phyloP scores from a whole-genome alignment of 2,113 vertebrate species.

The Sinocyclocheilus rhinocerous region DNA sequence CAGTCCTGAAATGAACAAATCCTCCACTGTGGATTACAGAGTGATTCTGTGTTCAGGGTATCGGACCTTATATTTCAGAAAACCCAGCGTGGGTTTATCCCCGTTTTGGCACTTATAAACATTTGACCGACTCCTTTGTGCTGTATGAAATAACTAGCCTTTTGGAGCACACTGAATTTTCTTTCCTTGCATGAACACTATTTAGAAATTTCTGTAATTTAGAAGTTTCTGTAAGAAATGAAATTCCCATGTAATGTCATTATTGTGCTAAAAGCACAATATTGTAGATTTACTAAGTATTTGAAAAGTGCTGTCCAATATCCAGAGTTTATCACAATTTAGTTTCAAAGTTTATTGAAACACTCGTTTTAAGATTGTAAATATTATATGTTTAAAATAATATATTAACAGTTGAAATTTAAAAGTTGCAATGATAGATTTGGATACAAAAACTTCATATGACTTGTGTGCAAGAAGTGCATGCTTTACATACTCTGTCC shows the following conservation, averaged over 20 bases:
- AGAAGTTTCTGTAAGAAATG: conserved; percentile 68
- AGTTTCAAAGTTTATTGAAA: conserved; percentile 76
- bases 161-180: conserved; percentile 68
- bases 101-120: conserved; percentile 55
- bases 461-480: conserved; percentile 56
- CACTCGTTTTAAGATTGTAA: conserved; percentile 90
- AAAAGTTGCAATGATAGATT: conserved; percentile 74
- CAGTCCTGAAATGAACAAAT: conserved; percentile 88
- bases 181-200: conserved; percentile 75
- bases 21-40: conserved; percentile 79
- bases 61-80: conserved; percentile 38
- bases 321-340: conserved; percentile 77
- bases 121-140: conserved; percentile 73
- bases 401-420: conserved; percentile 69
- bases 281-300: conserved; percentile 72
- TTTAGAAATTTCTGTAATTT: conserved; percentile 57
- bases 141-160: conserved; percentile 83
- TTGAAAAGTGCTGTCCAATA: conserved; percentile 77
- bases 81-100: conserved; percentile 57
- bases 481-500: conserved; percentile 57
- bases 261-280: conserved; percentile 65
- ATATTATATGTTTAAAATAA: conserved; percentile 87
- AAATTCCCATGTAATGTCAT: conserved; percentile 64
- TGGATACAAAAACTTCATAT: conserved; percentile 48
- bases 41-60: conserved; percentile 56